These are phyloP conservation scores for Cottoperca gobio DNA, from an alignment of 2,797 vertebrate species.

Conservation along the genomic window DNA sequence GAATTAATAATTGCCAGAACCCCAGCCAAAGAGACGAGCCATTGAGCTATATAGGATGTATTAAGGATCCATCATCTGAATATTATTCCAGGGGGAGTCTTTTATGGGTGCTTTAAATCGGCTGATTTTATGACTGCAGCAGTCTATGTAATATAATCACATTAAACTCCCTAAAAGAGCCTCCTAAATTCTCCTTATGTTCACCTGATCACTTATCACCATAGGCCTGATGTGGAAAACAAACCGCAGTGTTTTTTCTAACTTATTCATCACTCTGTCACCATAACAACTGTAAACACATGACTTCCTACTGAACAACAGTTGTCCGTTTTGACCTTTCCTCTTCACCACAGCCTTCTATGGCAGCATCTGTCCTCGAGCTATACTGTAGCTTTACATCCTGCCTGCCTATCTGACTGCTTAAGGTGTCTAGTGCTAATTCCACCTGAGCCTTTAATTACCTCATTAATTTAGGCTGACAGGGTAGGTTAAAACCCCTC, in stretches of 20 bases:
- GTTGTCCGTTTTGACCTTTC: constrained; percentile 56
- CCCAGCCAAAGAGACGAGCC: constrained; percentile 1
- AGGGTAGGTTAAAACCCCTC: constrained; percentile 84
- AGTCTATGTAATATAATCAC: constrained; percentile 68
- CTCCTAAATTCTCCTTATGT: constrained; percentile 65
- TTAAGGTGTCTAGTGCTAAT: constrained; percentile 81
- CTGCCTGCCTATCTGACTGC: constrained; percentile 59
- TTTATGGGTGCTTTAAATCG: constrained; percentile 72
- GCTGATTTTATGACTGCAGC: constrained; percentile 67
- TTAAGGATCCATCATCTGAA: constrained; percentile 59
- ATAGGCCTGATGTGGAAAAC: constrained; percentile 38
- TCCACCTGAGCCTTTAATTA: constrained; percentile 86
- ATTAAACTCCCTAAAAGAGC: constrained; percentile 62
- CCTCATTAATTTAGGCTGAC: constrained; percentile 86
- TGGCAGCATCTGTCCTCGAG: constrained; percentile 48
- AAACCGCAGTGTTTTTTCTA: constrained; percentile 39
- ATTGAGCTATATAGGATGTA: constrained; percentile 17
- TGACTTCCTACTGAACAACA: constrained; percentile 16
- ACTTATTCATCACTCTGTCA: constrained; percentile 5
- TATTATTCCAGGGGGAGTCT: constrained; percentile 63
- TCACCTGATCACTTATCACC: constrained; percentile 46
- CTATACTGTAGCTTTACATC: constrained; percentile 57
- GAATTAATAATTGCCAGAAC: constrained; percentile 13
- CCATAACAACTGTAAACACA: constrained; percentile 12
- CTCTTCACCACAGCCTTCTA: constrained; percentile 21